A percentile compares a stretch with the other conserved stretches of the same genome.
phyloP scores from a whole-genome alignment of 2,113 vertebrate species.

The Grammomys dolichurus region DNA sequence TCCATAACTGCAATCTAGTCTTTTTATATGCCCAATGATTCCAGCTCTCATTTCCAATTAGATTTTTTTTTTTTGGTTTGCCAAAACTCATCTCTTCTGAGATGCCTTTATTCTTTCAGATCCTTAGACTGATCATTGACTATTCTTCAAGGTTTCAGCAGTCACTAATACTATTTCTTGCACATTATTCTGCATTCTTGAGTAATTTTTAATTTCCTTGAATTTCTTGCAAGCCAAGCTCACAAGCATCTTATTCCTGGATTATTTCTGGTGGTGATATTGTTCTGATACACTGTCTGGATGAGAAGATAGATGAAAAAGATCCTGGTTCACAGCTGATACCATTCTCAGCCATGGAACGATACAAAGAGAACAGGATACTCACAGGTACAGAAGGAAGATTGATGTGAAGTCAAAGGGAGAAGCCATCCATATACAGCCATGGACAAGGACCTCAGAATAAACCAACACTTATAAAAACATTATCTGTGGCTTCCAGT shows the following conservation, averaged over 20 bases:
- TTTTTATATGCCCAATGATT: neutral
- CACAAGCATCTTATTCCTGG: neutral
- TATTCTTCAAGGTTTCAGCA: slow-evolving; percentile 16
- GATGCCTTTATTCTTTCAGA: slow-evolving; percentile 23
- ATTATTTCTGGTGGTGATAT: too few species aligned
- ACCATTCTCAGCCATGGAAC: neutral
- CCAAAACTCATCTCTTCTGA: neutral
- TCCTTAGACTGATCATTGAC: neutral
- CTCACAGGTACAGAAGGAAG: neutral
- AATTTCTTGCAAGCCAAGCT: neutral
- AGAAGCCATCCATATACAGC: rapidly evolving
- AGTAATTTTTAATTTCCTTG: neutral
- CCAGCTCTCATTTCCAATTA: neutral
- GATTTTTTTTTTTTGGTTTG: neutral
- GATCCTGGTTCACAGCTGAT: too few species aligned
- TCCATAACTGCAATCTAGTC: rapidly evolving
- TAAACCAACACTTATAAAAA: rapidly evolving
- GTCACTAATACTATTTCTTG: neutral
- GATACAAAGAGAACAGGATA: neutral
- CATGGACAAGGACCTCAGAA: neutral
- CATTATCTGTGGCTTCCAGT: too few species aligned
- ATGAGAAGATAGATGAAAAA: rapidly evolving
- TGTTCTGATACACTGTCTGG: neutral
- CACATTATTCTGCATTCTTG: slow-evolving; percentile 34
- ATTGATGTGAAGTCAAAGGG: rapidly evolving